Evolutionary conservation across 2,888 invertebrate genomes (phyloP).

Genomic region (Nephrotoma flavescens): DNA sequence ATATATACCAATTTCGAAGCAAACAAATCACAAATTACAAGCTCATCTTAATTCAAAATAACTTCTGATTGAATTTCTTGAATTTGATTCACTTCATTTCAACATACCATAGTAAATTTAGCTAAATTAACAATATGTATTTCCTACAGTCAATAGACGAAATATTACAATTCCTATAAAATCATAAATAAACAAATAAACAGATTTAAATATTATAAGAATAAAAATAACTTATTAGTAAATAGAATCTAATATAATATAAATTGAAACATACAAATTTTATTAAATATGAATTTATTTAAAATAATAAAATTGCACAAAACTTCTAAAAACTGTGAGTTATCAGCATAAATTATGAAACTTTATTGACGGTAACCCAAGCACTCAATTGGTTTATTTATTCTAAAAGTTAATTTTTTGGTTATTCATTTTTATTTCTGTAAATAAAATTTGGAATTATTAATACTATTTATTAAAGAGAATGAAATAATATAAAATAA

Average conservation of each 20-base stretch:
- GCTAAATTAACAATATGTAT: background rate
- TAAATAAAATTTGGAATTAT: background rate
- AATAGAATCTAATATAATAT: background rate
- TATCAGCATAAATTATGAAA: background rate
- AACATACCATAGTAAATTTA: no score
- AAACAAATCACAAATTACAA: background rate
- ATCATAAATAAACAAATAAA: background rate
- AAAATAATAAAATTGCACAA: background rate
- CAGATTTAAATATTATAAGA: background rate
- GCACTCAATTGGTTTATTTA: background rate
- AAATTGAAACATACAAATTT: background rate
- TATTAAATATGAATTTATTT: background rate
- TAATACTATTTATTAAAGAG: background rate
- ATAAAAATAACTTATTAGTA: background rate
- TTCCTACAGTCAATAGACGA: background rate
- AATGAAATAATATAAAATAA: background rate
- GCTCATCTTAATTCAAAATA: background rate
- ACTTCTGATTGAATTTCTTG: background rate
- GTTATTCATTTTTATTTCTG: background rate
- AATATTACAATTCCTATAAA: background rate
- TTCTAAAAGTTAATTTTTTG: background rate
- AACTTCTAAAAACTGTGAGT: background rate
- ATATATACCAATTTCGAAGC: background rate
- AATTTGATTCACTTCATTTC: background rate
- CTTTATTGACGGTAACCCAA: background rate